Evolutionary conservation across 2,113 vertebrate genomes (phyloP).

Genomic region (Marcusenius ussheri): DNA sequence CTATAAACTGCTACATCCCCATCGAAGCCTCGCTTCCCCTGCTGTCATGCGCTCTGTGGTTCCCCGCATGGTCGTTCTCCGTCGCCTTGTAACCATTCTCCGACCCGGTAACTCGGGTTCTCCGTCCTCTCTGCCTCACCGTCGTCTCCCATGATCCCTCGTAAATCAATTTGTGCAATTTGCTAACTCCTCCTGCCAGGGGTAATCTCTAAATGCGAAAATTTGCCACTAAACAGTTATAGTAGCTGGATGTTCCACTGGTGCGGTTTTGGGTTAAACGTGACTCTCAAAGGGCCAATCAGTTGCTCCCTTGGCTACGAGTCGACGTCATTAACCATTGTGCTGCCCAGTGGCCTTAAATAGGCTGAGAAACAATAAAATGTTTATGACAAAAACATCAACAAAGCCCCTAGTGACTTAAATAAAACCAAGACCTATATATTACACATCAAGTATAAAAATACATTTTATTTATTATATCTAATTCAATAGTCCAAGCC

Average conservation of each 20-base stretch:
- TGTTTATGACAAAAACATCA: background rate
- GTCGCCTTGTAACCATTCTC: background rate
- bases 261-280: background rate
- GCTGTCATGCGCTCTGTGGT: constrained; percentile 33
- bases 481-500: background rate
- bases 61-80: background rate
- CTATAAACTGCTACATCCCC: constrained; percentile 1
- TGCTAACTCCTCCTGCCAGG: background rate
- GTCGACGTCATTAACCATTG: background rate
- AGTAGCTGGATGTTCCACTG: background rate
- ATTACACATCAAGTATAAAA: background rate
- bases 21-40: background rate
- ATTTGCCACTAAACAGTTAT: background rate
- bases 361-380: background rate
- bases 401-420: background rate
- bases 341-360: background rate
- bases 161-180: background rate
- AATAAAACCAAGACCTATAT: background rate
- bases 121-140: background rate
- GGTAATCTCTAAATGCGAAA: background rate
- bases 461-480: background rate
- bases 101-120: background rate
- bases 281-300: background rate
- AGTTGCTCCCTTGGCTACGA: background rate
- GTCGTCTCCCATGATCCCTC: background rate